phyloP scores from a whole-genome alignment of 2,797 vertebrate species.

The Pipistrellus pipistrellus region DNA sequence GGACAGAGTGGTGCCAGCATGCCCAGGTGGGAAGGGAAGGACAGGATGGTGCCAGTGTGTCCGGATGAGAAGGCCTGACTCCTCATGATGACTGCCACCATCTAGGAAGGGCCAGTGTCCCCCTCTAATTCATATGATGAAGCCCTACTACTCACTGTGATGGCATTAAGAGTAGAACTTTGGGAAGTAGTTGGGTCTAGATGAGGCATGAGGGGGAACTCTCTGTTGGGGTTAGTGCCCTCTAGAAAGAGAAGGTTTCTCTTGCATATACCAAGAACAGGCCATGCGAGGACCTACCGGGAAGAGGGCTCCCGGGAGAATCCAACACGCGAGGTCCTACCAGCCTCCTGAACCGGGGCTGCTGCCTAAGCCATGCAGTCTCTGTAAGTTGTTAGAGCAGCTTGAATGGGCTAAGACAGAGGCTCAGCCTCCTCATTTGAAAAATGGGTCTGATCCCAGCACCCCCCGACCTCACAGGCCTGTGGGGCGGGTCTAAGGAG shows the following conservation, averaged over 20 bases:
- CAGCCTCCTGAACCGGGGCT: background rate
- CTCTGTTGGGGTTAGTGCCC: background rate
- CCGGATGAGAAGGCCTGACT: background rate
- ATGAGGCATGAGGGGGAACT: background rate
- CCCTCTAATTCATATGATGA: background rate
- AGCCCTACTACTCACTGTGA: background rate
- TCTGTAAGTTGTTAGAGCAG: background rate
- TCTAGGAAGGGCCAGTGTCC: background rate
- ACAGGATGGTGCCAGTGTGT: too few relatives aligned
- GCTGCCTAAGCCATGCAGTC: background rate
- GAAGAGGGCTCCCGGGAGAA: background rate
- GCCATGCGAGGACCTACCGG: background rate
- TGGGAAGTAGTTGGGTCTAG: background rate
- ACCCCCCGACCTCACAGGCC: fast-evolving
- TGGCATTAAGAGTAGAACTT: background rate
- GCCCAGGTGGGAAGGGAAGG: too few relatives aligned
- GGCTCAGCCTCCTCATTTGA: background rate
- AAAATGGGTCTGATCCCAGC: background rate
- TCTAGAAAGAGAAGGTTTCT: background rate
- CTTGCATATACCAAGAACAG: background rate
- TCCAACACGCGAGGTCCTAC: background rate
- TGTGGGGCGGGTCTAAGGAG: background rate
- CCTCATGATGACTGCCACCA: background rate
- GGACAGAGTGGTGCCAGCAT: too few relatives aligned
- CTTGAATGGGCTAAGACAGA: background rate